phyloP scores from a whole-genome alignment of 2,113 vertebrate genomes.

The Mormyrus lacerda region DNA sequence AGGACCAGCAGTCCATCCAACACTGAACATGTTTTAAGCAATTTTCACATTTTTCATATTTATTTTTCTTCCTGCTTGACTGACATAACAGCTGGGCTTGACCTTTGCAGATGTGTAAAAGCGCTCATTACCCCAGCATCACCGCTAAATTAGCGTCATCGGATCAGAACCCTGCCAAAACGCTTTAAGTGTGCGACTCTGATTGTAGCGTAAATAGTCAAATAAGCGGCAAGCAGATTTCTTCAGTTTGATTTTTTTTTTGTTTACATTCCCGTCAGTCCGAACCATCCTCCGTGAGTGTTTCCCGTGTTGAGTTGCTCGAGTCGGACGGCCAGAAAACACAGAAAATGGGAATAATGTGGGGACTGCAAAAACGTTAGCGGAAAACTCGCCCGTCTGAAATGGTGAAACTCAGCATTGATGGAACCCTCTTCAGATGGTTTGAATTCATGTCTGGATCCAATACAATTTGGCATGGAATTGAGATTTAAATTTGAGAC shows the following conservation, averaged over 20 bases:
- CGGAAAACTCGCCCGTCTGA: not conserved
- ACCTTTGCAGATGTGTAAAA: constrained; percentile 22
- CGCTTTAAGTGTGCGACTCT: constrained; percentile 29
- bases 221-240: constrained; percentile 56
- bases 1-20: not conserved
- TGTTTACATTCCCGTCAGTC: constrained; percentile 58
- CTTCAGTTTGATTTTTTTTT: constrained; percentile 39
- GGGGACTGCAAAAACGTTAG: not conserved
- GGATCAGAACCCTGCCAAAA: constrained; percentile 41
- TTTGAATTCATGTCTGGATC: not conserved
- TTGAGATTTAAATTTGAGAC: not conserved
- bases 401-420: constrained; percentile 3
- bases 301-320: constrained; percentile 16
- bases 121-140: constrained; percentile 30
- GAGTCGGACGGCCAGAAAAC: constrained; percentile 9
- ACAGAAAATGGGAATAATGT: constrained; percentile 16
- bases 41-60: constrained; percentile 11
- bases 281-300: constrained; percentile 21
- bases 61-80: constrained; percentile 19
- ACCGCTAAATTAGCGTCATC: not conserved
- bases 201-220: constrained; percentile 63
- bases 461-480: not conserved
- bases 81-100: constrained; percentile 2
- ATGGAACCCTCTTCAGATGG: not conserved
- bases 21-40: not conserved